Evolutionary conservation across 2,797 vertebrate species (phyloP).

Genomic region (Hydrocynus forskahlii): DNA sequence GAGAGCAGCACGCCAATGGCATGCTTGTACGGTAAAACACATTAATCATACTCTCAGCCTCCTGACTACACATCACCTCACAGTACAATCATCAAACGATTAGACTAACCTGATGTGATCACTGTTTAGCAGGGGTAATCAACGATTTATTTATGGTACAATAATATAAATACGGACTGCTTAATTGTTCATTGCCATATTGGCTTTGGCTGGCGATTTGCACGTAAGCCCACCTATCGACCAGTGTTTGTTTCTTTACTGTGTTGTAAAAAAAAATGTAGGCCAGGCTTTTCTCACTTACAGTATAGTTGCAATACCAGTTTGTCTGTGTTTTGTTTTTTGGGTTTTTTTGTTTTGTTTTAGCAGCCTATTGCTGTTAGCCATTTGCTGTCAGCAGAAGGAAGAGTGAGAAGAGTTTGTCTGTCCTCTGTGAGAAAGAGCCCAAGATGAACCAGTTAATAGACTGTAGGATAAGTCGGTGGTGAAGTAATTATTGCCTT

Average conservation of each 20-base stretch:
- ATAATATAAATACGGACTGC: background rate
- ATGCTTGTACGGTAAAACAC: conserved; percentile 72
- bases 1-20: conserved; percentile 54
- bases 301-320: background rate
- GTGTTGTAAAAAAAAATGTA: too few species aligned
- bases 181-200: background rate
- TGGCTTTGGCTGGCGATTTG: background rate
- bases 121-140: background rate
- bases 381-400: background rate
- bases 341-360: too few species aligned
- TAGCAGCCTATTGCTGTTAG: background rate
- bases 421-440: background rate
- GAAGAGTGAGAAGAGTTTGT: background rate
- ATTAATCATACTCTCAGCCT: conserved; percentile 68
- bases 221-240: background rate
- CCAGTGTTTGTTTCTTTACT: background rate
- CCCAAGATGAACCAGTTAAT: too few species aligned
- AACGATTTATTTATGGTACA: background rate
- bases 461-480: too few species aligned
- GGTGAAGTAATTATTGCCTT: background rate
- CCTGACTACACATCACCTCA: conserved; percentile 36
- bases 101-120: conserved; percentile 40
- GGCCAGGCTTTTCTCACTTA: background rate
- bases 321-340: background rate
- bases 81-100: conserved; percentile 40